Base-by-base conservation (phyloP, 1,140 invertebrate genomes). In the Musca domestica region DNA sequence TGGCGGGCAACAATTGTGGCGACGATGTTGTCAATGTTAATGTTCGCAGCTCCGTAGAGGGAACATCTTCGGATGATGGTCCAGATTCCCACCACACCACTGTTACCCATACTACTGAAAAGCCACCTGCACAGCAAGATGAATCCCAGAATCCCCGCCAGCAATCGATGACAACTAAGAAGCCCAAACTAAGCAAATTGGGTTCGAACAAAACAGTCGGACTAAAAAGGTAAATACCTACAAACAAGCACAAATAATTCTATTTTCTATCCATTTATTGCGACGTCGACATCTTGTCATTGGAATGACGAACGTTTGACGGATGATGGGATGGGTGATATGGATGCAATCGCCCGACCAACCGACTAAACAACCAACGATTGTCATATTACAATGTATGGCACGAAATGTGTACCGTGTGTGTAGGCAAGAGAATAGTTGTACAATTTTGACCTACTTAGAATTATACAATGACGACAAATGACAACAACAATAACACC, bases 101-200 rank as follows among this genome's bases (percentile, higher is more conserved):
- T 23, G 46, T 19, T 25, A 74, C 73, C 70, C 74, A 77, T 76
- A 69, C 74, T 41, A 77, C 74, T 72, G 76, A 77, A 67, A 77
- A 74, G 6, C 64, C 49, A 22, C 14, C 46, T 66, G 74, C 76
- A 58, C 72, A 73, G 3, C 27, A 34, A 22, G 34, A 61, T 22
- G 15, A 17, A 3, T 34, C 56, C 56, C 17, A 20, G 17, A 34
- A 61, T 72, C 73, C 73, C 69, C 76, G 74, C 68, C 74, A 61
- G 34, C 56, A 17, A 61, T 61, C 70, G 48, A 65, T 71, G 61
- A 70, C 65, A 66, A 73, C 76, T 58, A 77, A 77, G 69, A 77
- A 77, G 58, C 73, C 74, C 52, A 77, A 77, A 46, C 74, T 77
- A 6, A 61, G 56, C 27, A 61, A 61, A 61, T 61, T 61, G 27